Conservation (phyloP, 2,113 vertebrate species). For the Rhinolophus sinicus region DNA sequence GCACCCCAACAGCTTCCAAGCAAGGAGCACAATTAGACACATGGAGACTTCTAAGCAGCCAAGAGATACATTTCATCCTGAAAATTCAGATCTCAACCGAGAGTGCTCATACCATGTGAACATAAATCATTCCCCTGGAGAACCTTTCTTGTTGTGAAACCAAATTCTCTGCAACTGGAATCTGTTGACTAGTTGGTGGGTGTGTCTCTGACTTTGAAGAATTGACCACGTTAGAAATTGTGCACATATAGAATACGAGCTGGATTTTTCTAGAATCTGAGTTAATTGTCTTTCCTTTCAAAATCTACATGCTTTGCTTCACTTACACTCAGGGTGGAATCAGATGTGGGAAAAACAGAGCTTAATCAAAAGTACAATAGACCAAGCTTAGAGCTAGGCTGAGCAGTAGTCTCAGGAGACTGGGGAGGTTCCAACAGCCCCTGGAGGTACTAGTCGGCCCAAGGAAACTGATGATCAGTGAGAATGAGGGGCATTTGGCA, state of each 20-base stretch:
- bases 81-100: conserved; percentile 69
- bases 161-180: conserved; percentile 40
- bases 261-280: conserved; percentile 1
- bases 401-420: neutral
- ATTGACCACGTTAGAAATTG: neutral
- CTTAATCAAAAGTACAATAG: neutral
- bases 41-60: conserved; percentile 55
- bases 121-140: conserved; percentile 28
- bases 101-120: conserved; percentile 45
- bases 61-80: conserved; percentile 71
- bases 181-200: conserved; percentile 11
- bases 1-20: conserved; percentile 56
- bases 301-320: neutral
- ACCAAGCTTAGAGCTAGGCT: neutral
- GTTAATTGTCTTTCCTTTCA: neutral
- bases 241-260: neutral
- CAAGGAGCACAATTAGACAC: conserved; percentile 56
- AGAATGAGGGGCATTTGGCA: neutral
- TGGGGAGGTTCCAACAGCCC: neutral
- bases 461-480: neutral
- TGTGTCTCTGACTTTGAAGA: conserved; percentile 39
- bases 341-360: neutral
- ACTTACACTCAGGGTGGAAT: neutral
- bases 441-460: neutral
- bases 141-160: conserved; percentile 55